Percentiles rank a stretch among this genome's conserved stretches.
Conservation (phyloP, 2,888 invertebrate species). For the Mesochorus sp. region DNA sequence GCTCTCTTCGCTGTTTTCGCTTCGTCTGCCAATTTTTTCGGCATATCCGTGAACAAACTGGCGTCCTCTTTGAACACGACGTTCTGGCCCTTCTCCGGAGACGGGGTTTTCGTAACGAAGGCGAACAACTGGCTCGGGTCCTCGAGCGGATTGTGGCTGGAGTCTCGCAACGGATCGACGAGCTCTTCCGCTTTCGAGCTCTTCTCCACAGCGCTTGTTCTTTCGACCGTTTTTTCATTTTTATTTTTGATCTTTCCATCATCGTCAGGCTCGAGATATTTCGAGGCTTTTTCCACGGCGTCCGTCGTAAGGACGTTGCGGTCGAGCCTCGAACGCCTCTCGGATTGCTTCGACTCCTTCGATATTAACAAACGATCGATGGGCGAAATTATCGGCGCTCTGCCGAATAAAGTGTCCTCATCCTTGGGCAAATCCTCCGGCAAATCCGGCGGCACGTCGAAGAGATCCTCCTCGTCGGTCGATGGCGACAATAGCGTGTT, state of each 20-base stretch:
- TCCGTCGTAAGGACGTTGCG: no score
- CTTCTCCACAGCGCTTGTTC: slow-evolving; percentile 26
- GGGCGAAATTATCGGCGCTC: slow-evolving; percentile 80
- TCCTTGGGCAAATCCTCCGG: slow-evolving; percentile 79
- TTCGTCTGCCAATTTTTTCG: slow-evolving; percentile 62
- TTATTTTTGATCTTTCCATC: slow-evolving; percentile 7
- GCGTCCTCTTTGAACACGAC: slow-evolving; percentile 75
- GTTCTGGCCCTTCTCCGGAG: slow-evolving; percentile 77
- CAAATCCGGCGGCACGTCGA: slow-evolving; percentile 81
- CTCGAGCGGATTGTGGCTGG: slow-evolving; percentile 75
- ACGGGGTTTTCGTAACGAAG: slow-evolving; percentile 80
- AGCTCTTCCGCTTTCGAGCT: slow-evolving; percentile 43
- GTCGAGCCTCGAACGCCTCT: no score
- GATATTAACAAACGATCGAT: slow-evolving; percentile 62
- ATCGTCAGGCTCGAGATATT: neutral
- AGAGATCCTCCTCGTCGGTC: slow-evolving; percentile 82
- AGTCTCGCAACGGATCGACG: slow-evolving; percentile 76
- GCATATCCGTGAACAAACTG: slow-evolving; percentile 73
- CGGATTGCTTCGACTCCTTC: neutral
- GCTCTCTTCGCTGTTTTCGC: slow-evolving; percentile 63
- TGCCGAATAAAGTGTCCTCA: slow-evolving; percentile 78
- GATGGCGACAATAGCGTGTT: slow-evolving; percentile 81
- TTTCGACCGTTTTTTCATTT: slow-evolving; percentile 12
- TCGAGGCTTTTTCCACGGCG: no score
- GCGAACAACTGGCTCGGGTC: slow-evolving; percentile 80